These are phyloP conservation scores for Myotis daubentonii DNA, from an alignment of 2,797 vertebrate genomes.

Conservation along the genomic window DNA sequence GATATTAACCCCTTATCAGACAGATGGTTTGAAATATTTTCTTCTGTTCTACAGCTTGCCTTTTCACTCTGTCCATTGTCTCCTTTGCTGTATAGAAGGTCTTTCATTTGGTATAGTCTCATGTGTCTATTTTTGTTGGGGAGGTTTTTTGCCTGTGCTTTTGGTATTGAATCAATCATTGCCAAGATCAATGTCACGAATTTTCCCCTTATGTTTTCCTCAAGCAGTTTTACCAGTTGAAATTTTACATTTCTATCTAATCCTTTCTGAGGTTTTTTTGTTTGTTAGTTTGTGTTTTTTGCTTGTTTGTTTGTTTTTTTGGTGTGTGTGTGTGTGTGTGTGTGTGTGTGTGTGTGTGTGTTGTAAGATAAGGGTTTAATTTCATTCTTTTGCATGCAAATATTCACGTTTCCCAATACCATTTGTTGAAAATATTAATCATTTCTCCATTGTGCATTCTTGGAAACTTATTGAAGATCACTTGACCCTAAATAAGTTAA, in stretches of 20 bases:
- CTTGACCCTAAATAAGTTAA: background rate
- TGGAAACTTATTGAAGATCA: background rate
- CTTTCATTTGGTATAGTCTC: background rate
- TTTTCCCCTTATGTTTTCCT: background rate
- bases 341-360: background rate
- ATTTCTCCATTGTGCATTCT: background rate
- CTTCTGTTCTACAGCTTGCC: background rate
- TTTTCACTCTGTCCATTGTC: background rate
- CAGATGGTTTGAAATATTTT: background rate
- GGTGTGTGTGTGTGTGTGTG: too few relatives aligned
- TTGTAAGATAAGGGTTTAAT: background rate
- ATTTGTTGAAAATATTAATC: background rate
- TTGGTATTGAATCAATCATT: background rate
- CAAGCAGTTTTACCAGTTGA: background rate
- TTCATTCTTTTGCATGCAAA: background rate
- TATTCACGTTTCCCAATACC: background rate
- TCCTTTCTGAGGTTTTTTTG: background rate
- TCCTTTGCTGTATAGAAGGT: background rate
- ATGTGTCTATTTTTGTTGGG: background rate
- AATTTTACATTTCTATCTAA: background rate
- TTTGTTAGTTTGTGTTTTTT: too few relatives aligned
- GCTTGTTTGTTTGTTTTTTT: too few relatives aligned
- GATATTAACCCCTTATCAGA: background rate
- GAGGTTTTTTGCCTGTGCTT: background rate
- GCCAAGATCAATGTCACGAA: background rate